Conservation (phyloP, 1,140 invertebrate genomes). For the Medauroidea extradentata region DNA sequence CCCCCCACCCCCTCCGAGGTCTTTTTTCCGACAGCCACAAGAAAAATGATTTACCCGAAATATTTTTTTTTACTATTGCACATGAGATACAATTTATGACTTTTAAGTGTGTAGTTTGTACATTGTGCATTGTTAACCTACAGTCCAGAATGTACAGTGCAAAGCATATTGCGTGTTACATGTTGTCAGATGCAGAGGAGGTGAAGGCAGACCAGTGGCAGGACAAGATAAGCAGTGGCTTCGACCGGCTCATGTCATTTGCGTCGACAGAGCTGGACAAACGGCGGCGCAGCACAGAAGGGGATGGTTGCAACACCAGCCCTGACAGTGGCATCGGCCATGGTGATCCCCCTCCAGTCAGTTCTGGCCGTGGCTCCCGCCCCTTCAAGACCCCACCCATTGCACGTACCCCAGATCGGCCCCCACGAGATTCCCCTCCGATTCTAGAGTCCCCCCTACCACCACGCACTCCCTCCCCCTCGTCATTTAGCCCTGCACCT, state of each 20-base stretch:
- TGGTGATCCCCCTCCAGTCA: conserved; percentile 50
- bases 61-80: too few species aligned
- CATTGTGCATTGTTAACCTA: too few species aligned
- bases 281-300: conserved; percentile 69
- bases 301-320: conserved; percentile 62
- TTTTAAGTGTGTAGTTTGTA: too few species aligned
- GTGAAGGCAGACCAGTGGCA: conserved; percentile 62
- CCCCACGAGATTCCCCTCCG: conserved; percentile 46
- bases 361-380: conserved; percentile 31
- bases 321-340: conserved; percentile 74
- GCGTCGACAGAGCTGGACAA: conserved; percentile 81
- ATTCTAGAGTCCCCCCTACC: conserved; percentile 41
- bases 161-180: background rate
- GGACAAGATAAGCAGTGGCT: conserved; percentile 78
- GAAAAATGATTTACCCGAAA: too few species aligned
- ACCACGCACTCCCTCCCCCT: conserved; percentile 63
- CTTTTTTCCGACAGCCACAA: too few species aligned
- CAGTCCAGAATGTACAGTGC: too few species aligned
- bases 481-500: conserved; percentile 38
- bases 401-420: conserved; percentile 24
- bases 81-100: too few species aligned
- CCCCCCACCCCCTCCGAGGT: too few species aligned
- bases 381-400: conserved; percentile 33
- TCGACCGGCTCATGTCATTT: conserved; percentile 80
- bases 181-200: conserved; percentile 30